Evolutionary conservation across 2,797 vertebrate species (phyloP), one percentile per base, ranked within the genome.

Genomic region (Malacoctenus gilli): DNA sequence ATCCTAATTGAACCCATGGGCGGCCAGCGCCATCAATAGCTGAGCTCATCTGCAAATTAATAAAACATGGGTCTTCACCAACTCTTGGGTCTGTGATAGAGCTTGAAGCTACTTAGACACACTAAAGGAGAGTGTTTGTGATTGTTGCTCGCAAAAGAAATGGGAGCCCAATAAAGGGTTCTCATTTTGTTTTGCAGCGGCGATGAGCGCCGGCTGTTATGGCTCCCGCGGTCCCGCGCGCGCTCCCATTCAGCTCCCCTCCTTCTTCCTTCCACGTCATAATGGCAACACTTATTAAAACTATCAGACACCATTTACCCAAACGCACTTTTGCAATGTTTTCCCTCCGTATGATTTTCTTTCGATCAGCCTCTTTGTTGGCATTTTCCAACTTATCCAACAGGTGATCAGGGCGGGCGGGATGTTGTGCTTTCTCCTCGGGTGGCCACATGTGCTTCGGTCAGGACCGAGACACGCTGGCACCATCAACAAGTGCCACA

Each of bases 21-120:
- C 80, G 38, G 84, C 89, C 87, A 85, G 62, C 55, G 55, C 86
- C 88, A 89, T 91, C 89, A 91, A 88, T 90, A 88, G 88, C 89
- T 91, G 88, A 91, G 90, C 91, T 91, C 91, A 92, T 92, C 88
- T 88, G 74, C 88, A 89, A 88, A 92, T 92, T 88, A 92, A 92
- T 91, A 90, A 92, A 91, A 91, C 88, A 91, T 92, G 79, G 83
- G 67, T 76, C 75, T 80, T 72, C 73, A 81, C 83, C 80, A 80
- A 80, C 87, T 83, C 85, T 78, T n/a, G 73, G 72, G 80, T 68
- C 77, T 63, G 74, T 67, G 71, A 87, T 85, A 60, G 77, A 82
- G 82, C 84, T 85, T 52, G 70, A 65, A 83, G 85, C 84, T 86
- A 83, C 80, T 84, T 74, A 87, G 85, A 77, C 56, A 62, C 75